Evolutionary conservation across 2,797 vertebrate genomes (phyloP).

Genomic region (Odontamblyopus rebecca): DNA sequence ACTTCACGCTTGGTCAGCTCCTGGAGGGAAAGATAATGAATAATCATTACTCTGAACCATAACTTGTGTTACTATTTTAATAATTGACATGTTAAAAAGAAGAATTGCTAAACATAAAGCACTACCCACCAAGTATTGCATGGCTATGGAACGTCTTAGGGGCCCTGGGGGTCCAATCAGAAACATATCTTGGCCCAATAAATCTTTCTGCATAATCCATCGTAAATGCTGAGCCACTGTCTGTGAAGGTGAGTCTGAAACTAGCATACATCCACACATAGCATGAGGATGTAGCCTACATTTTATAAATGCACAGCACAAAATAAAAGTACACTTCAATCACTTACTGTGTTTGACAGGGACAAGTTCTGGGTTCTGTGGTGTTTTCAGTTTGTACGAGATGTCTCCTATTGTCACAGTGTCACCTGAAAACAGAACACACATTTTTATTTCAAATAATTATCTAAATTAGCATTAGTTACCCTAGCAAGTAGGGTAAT

Average conservation of each 20-base stretch:
- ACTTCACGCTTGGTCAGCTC: constrained; percentile 93
- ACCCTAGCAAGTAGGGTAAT: background rate
- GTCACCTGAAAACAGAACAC: constrained; percentile 76
- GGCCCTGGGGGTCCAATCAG: constrained; percentile 96
- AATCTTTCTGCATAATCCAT: constrained; percentile 99
- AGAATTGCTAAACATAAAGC: background rate
- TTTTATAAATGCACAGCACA: background rate
- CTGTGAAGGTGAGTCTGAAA: constrained; percentile 85
- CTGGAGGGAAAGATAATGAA: constrained; percentile 66
- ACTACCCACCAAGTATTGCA: constrained; percentile 93
- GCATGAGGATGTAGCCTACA: background rate
- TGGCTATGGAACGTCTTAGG: constrained; percentile 90
- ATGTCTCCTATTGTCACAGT: constrained; percentile 93
- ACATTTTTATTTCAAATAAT: background rate
- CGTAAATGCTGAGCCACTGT: constrained; percentile 88
- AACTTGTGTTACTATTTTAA: background rate
- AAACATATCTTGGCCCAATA: constrained; percentile 95
- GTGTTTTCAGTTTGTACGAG: constrained; percentile 86
- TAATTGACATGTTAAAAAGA: background rate
- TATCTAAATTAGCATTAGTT: background rate
- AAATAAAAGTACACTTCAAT: background rate
- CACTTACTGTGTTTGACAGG: constrained; percentile 92
- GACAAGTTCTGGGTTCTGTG: constrained; percentile 92
- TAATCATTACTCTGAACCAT: background rate
- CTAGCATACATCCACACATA: constrained; percentile 53